Evolutionary conservation across 2,113 vertebrate species (phyloP), one percentile per base, ranked within the genome.

Genomic region (Ciconia boyciana): DNA sequence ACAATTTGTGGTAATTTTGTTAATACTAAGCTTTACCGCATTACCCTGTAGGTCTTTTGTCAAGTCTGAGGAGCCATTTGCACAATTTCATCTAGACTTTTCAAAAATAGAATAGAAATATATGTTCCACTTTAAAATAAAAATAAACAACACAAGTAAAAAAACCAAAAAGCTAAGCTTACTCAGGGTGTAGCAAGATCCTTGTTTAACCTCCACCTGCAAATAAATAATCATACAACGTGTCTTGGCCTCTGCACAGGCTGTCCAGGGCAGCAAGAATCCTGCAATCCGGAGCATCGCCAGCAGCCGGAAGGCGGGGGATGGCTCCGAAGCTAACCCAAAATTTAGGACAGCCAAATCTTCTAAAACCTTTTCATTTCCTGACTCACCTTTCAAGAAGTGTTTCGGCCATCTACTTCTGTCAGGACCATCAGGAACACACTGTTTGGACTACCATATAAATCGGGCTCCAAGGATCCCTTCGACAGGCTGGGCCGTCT

Each of bases 1-100:
- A 93, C 64, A 94, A 94, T 93, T 70, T 65, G 74, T 84, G 58
- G 91, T 83, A 94, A 97, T 97, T 95, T 87, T 94, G 36, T 74
- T 83, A 89, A 94, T 55, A 64, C 20, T 36, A 70, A 95, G 79
- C 41, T 92, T 65, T 90, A 82, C 69, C 57, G 44, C 84, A 85
- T 91, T 90, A 91, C 21, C 54, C 54, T 13, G 14, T 16, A 89
- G 41, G 36, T 87, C 69, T 95, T 91, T 43, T 89, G 74, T 85
- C 89, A 87, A 79, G 28, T 48, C 49, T 86, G 54, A 82, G 60
- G 68, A 92, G 41, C 36, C 75, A 84, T 89, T 93, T 94, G 60
- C 41, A 79, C 76, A 79, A 87, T 93, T 94, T 93, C 26, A 32
- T n/a, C 13, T 55, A 51, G 25, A 91, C 83, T 76, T 91, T 77